Conservation (phyloP, 2,888 invertebrate genomes). For the Deilephila elpenor region DNA sequence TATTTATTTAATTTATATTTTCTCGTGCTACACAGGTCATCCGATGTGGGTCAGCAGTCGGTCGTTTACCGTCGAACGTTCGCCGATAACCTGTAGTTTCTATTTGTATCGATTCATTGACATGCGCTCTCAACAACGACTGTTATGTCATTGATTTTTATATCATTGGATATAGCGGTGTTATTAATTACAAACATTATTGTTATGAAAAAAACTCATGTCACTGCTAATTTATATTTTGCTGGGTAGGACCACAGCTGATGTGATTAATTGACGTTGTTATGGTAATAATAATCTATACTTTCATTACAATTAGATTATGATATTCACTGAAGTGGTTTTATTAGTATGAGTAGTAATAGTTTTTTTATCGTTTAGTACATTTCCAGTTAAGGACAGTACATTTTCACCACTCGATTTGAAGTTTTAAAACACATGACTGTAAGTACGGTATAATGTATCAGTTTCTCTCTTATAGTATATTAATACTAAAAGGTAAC, state of each 20-base stretch:
- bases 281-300: neutral
- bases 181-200: neutral
- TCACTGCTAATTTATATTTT: too few species aligned
- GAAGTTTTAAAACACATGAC: neutral
- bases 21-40: conserved; percentile 33
- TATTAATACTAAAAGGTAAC: too few species aligned
- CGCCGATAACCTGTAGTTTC: conserved; percentile 48
- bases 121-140: conserved; percentile 36
- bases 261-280: too few species aligned
- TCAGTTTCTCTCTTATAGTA: neutral
- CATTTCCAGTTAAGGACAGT: neutral
- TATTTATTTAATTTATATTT: conserved; percentile 29
- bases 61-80: conserved; percentile 48
- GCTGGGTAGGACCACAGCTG: too few species aligned
- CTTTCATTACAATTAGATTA: neutral
- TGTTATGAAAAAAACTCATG: neutral
- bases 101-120: conserved; percentile 51
- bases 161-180: neutral
- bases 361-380: neutral
- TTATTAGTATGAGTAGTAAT: too few species aligned
- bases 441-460: neutral
- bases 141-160: conserved; percentile 33
- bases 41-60: conserved; percentile 52
- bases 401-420: neutral
- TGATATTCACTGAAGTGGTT: neutral